Conservation (phyloP, 2,113 vertebrate species). For the Pleuronectes platessa region DNA sequence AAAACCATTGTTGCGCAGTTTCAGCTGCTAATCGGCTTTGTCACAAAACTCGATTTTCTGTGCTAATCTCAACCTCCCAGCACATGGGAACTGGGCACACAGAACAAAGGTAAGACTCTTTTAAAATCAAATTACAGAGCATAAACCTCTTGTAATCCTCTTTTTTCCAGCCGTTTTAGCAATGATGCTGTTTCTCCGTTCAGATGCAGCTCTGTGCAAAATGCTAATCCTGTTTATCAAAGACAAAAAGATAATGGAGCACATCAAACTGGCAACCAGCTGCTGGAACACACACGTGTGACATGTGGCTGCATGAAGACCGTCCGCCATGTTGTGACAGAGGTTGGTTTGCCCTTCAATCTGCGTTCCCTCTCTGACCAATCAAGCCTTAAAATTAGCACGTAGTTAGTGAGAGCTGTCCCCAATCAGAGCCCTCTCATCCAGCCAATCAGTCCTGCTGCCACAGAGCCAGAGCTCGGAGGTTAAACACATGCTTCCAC, state of each 20-base stretch:
- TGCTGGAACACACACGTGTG: not conserved
- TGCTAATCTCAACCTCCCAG: constrained; percentile 76
- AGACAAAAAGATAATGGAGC: constrained; percentile 38
- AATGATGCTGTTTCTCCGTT: constrained; percentile 52
- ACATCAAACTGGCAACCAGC: constrained; percentile 4
- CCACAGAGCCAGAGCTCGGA: constrained; percentile 16
- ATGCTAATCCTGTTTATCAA: constrained; percentile 71
- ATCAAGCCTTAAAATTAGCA: constrained; percentile 62
- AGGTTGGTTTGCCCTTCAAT: constrained; percentile 58
- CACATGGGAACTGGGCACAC: constrained; percentile 65
- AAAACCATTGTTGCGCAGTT: constrained; percentile 69
- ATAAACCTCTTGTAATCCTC: constrained; percentile 81
- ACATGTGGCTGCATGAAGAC: constrained; percentile 18
- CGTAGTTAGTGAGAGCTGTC: constrained; percentile 55
- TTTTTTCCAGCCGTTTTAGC: constrained; percentile 65
- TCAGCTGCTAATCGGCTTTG: constrained; percentile 81
- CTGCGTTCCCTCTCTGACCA: constrained; percentile 47
- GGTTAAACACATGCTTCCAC: constrained; percentile 41
- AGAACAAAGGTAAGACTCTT: constrained; percentile 80
- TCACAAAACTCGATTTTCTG: constrained; percentile 64
- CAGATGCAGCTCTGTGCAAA: constrained; percentile 51
- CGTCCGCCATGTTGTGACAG: constrained; percentile 14
- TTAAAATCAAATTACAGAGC: constrained; percentile 77
- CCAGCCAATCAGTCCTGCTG: constrained; percentile 60
- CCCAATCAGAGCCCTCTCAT: constrained; percentile 65